Evolutionary conservation across 1,140 invertebrate species (phyloP), one percentile per base, ranked within the genome.

Genomic region (Caerostris darwini): DNA sequence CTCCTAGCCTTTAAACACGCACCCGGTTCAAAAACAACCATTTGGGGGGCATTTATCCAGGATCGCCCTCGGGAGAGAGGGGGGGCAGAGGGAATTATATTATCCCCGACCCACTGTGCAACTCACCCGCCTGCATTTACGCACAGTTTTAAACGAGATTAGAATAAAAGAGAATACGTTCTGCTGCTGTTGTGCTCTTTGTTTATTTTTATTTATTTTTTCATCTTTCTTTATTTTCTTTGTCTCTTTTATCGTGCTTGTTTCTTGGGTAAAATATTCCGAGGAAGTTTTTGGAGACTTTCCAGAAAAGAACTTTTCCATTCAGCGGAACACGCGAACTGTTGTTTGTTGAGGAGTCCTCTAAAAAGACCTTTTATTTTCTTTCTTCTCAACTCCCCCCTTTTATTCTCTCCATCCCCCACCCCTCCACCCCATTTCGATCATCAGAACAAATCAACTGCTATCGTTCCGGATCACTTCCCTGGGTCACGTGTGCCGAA

Each of bases 91-190:
- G 34, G 53, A 67, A 77, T 77, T 77, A 77, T 77, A 77, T 77
- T 77, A 77, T 77, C 71, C 34, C 34, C 12, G 71, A 8, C 34
- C 71, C 71, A 77, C 71, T 67, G 7, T 67, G 61, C 61, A 67
- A 17, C n/a, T 67, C 61, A 17, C 5, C 61, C 61, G 34, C 71
- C 19, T 50, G 10, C 71, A 50, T 34, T 77, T 77, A 77, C 71
- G 5, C 69, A 77, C 34, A 77, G 19, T 77, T 77, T 77, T 77
- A 77, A 77, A 77, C 71, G 71, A 77, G 71, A 77, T 77, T 77
- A 77, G 71, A 77, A 77, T 77, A 77, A 77, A 77, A 77, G 71
- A 77, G 71, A 77, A 53, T 50, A 34, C 71, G 71, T 77, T 77
- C 34, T 34, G 5, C 10, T 34, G 19, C 12, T 77, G 34, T 2